Evolutionary conservation across 2,797 vertebrate genomes (phyloP).

Genomic region (Percopsis omiscomaycus): DNA sequence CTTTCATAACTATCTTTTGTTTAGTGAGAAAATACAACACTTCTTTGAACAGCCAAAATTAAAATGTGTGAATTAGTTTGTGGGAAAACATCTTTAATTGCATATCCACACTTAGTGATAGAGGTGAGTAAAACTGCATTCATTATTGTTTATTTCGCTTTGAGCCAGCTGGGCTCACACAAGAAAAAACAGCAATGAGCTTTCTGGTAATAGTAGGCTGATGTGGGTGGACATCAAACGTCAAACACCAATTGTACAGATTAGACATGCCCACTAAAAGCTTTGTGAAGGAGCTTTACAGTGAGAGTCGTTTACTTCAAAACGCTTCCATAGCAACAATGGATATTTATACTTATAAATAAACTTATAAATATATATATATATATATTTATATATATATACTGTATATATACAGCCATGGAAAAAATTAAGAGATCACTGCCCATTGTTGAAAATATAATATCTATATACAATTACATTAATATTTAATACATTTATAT

Average conservation of each 20-base stretch:
- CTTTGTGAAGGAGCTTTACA: conserved; percentile 54
- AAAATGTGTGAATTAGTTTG: too few relatives aligned
- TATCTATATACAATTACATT: too few relatives aligned
- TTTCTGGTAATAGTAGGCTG: conserved; percentile 32
- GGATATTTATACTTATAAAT: not conserved
- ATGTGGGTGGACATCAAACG: conserved; percentile 59
- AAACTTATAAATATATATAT: too few relatives aligned
- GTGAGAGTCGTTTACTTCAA: conserved; percentile 70
- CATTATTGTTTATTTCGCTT: conserved; percentile 22
- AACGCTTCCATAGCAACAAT: conserved; percentile 56
- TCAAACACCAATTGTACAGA: conserved; percentile 40
- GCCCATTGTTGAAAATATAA: too few relatives aligned
- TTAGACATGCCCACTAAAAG: conserved; percentile 56
- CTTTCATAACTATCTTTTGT: too few relatives aligned
- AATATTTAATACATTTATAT: too few relatives aligned
- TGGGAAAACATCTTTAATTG: too few relatives aligned
- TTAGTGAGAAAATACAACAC: too few relatives aligned
- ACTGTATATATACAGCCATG: too few relatives aligned
- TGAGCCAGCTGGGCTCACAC: conserved; percentile 13
- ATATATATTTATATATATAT: too few relatives aligned
- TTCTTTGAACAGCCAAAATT: too few relatives aligned
- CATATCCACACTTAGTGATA: not conserved
- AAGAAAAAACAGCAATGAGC: conserved; percentile 36
- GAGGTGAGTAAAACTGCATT: not conserved
- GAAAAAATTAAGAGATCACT: too few relatives aligned